phyloP scores from a whole-genome alignment of 2,113 vertebrate species.

The Poeciliopsis turrubarensis region DNA sequence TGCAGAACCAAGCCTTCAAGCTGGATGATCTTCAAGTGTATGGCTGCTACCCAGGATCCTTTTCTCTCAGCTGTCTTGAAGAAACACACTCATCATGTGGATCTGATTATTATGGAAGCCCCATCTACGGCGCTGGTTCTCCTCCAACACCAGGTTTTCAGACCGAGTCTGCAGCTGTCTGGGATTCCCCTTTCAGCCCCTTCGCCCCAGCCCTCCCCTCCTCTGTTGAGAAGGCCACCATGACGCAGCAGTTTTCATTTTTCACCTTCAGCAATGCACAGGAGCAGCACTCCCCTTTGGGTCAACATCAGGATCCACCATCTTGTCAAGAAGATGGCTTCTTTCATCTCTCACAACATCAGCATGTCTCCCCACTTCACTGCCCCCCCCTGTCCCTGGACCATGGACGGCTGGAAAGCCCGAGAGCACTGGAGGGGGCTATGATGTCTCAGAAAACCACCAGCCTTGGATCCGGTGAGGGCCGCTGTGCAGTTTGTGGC shows the following conservation, averaged over 20 bases:
- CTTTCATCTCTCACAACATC: conserved; percentile 73
- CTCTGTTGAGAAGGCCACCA: conserved; percentile 76
- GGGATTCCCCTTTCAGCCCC: conserved; percentile 88
- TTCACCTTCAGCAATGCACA: conserved; percentile 82
- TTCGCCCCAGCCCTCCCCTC: conserved; percentile 82
- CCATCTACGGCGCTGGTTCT: conserved; percentile 83
- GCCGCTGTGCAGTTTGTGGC: conserved; percentile 92
- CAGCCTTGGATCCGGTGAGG: conserved; percentile 79
- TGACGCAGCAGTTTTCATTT: conserved; percentile 82
- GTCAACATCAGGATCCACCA: conserved; percentile 64
- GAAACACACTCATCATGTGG: conserved; percentile 91
- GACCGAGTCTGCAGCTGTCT: conserved; percentile 71
- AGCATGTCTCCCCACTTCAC: conserved; percentile 61
- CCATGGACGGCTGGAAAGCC: conserved; percentile 75
- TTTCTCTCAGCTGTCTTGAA: conserved; percentile 82
- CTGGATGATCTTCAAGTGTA: conserved; percentile 93
- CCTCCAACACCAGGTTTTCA: conserved; percentile 86
- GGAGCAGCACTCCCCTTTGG: conserved; percentile 73
- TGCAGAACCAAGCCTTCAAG: conserved; percentile 82
- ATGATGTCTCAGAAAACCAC: conserved; percentile 78
- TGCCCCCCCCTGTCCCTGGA: conserved; percentile 79
- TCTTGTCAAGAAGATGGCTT: conserved; percentile 78
- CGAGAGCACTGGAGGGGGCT: conserved; percentile 68
- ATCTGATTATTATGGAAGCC: conserved; percentile 92
- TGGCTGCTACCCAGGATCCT: conserved; percentile 89